Evolutionary conservation across 2,113 vertebrate genomes (phyloP).

Genomic region (Anoura caudifer): DNA sequence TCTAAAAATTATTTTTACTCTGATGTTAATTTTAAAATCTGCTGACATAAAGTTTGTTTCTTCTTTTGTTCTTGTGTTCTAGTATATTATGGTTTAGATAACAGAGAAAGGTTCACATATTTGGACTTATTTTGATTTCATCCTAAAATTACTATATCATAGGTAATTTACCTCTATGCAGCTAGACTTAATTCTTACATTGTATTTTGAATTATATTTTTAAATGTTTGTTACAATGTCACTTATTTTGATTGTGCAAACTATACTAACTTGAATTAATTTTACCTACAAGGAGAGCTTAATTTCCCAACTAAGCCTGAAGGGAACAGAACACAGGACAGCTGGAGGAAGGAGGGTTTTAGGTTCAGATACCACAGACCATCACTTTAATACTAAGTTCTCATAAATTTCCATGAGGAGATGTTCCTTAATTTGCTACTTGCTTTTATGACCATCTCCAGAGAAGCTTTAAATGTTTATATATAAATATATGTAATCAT

Average conservation of each 20-base stretch:
- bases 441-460: not conserved
- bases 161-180: not conserved
- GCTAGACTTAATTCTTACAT: not conserved
- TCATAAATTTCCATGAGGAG: not conserved
- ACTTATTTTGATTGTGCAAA: not conserved
- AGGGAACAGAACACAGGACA: not conserved
- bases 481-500: not conserved
- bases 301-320: not conserved
- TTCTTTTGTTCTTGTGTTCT: not conserved
- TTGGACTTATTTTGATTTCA: not conserved
- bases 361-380: not conserved
- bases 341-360: rapidly evolving
- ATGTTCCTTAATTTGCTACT: not conserved
- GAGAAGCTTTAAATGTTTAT: not conserved
- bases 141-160: not conserved
- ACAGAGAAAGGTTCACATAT: not conserved
- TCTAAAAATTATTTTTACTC: not conserved
- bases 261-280: not conserved
- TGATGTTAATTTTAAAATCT: not conserved
- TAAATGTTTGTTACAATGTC: not conserved
- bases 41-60: not conserved
- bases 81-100: not conserved
- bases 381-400: not conserved
- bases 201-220: not conserved
- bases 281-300: not conserved